Base-by-base conservation (phyloP, 2,888 invertebrate species). In the Euproctis similis region DNA sequence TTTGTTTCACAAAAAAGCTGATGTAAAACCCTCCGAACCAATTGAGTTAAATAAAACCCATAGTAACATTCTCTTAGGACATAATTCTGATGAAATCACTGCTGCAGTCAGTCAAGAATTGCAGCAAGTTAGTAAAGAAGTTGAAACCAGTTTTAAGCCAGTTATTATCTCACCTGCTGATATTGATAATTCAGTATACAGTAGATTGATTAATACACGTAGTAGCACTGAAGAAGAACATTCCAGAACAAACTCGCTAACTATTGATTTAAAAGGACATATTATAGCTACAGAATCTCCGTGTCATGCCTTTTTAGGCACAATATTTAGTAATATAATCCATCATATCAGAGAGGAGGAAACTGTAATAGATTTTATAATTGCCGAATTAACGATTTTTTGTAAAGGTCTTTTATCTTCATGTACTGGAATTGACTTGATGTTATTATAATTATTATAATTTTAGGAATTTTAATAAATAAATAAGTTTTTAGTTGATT, bases 231-330 rank as follows among this genome's bases (percentile, higher is more conserved):
- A 3, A 12, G 8, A 23, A 8, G 12, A 44, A 12, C 34, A 30
- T 34, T 30, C 42, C 12, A 38, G 46, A 17, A 31, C 44, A 26
- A 49, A 50, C 27, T 42, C 53, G 26, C 42, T 77, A 17, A 69
- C 65, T 2, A 61, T 84, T 28, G 82, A 82, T 56, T 56, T 81
- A 31, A 73, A 71, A 46, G 84, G 82, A 7, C 69, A 77, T 51
- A 59, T 84, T 28, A 58, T 84, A 29, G 76, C 77, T 12, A 73
- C 80, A 9, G 50, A 61, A 42, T 67, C 59, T 18, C 39, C 69
- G 1, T 84, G 84, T 18, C 84, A 84, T 46, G 77, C 81, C 3
- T 81, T 84, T 38, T 52, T 84, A 28, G 84, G 81, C 19, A 67
- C 67, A 28, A 44, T 82, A 25, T 80, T 78, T 37, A 74, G 53